Percentiles rank a stretch among this genome's conserved stretches.
Evolutionary conservation across 2,113 vertebrate genomes (phyloP).

Genomic region (Ariopsis seemanni): DNA sequence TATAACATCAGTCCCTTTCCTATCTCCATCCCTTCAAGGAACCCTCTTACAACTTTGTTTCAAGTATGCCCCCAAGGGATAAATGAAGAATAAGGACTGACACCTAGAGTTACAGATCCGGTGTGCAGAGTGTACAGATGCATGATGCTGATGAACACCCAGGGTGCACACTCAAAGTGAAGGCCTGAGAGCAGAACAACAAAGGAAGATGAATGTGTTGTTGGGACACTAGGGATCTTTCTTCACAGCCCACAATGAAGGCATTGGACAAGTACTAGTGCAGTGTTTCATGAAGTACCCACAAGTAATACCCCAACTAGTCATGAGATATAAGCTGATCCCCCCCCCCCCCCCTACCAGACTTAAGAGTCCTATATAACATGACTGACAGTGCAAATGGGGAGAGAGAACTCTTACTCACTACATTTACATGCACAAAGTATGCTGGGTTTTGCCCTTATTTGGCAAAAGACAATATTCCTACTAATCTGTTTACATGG

Average conservation of each 20-base stretch:
- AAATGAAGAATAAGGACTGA: not conserved
- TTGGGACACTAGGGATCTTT: conserved; percentile 10
- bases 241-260: conserved; percentile 3
- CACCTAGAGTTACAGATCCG: not conserved
- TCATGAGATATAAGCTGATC: too few species aligned
- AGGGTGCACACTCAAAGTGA: not conserved
- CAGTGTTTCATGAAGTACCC: not conserved
- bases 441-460: too few species aligned
- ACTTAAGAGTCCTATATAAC: not conserved
- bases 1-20: not conserved
- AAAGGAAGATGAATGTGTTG: conserved; percentile 13
- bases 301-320: not conserved
- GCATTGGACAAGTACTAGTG: not conserved
- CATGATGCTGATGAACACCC: conserved; percentile 2
- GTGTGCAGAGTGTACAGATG: not conserved
- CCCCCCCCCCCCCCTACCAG: not conserved
- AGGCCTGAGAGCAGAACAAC: not conserved
- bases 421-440: too few species aligned
- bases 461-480: too few species aligned
- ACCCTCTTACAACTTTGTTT: not conserved
- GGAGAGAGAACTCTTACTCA: not conserved
- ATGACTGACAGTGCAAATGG: not conserved
- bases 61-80: not conserved
- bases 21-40: not conserved
- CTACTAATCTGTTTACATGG: too few species aligned